Percentiles rank a stretch among this genome's conserved stretches.
Evolutionary conservation across 1,140 invertebrate species (phyloP).

Genomic region (Elysia chlorotica): DNA sequence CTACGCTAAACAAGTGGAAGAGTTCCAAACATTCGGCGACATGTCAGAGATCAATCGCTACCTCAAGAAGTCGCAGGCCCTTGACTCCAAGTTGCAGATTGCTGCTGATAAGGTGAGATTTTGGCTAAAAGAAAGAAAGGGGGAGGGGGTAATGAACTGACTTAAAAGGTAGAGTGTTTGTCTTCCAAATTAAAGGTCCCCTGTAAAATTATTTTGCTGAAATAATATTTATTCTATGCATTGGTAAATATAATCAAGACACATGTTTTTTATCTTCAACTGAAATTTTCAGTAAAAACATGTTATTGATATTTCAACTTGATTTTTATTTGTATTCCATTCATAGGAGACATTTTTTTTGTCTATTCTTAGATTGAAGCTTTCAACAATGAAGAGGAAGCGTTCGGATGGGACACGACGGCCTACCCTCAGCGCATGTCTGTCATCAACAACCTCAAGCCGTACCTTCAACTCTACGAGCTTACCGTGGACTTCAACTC

Average conservation of each 20-base stretch:
- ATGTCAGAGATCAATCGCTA: slow-evolving; percentile 85
- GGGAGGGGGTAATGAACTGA: no score
- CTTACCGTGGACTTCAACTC: slow-evolving; percentile 82
- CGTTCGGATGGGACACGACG: slow-evolving; percentile 88
- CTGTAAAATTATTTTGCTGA: no score
- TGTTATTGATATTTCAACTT: no score
- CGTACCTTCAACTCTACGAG: slow-evolving; percentile 90
- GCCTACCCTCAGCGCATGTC: slow-evolving; percentile 83
- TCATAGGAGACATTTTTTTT: no score
- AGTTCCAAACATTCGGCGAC: slow-evolving; percentile 87
- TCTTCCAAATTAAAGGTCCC: no score
- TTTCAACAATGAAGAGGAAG: slow-evolving; percentile 90
- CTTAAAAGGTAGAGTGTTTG: no score
- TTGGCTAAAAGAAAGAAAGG: no score
- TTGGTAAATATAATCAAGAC: no score
- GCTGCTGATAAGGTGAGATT: slow-evolving; percentile 74
- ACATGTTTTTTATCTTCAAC: no score
- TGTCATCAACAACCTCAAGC: slow-evolving; percentile 65
- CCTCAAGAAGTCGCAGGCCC: slow-evolving; percentile 75
- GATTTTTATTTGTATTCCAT: no score
- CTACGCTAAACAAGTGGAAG: slow-evolving; percentile 81
- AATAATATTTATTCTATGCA: no score
- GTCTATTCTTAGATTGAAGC: slow-evolving; percentile 74
- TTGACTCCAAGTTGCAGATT: slow-evolving; percentile 73
- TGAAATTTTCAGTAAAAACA: no score